A percentile compares a stretch with the other conserved stretches of the same genome.
These are phyloP conservation scores for Pachycephus smyrnensis DNA, from an alignment of 2,888 invertebrate genomes.

Conservation along the genomic window DNA sequence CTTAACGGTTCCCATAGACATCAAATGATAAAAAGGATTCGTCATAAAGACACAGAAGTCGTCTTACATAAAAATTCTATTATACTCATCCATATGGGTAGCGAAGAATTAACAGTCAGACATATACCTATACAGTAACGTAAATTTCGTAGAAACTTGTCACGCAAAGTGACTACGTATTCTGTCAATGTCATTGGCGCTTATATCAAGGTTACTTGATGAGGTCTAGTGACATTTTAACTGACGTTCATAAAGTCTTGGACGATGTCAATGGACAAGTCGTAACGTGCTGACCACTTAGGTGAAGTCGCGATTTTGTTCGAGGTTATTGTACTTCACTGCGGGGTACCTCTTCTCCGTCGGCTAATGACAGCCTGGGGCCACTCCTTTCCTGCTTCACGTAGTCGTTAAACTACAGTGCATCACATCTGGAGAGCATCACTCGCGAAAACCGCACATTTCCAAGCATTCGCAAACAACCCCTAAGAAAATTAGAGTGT, in stretches of 20 bases:
- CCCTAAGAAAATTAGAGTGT: constrained; percentile 39
- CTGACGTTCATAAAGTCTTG: not conserved
- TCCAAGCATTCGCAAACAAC: constrained; percentile 44
- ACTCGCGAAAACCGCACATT: constrained; percentile 45
- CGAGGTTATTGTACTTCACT: constrained; percentile 44
- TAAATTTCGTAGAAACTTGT: not conserved
- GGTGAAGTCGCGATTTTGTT: not conserved
- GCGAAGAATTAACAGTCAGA: not conserved
- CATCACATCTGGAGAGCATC: constrained; percentile 53
- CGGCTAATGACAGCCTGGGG: constrained; percentile 54
- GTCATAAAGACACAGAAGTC: not conserved
- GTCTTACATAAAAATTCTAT: not conserved
- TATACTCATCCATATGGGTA: not conserved
- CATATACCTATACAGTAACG: not conserved
- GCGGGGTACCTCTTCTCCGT: constrained; percentile 49
- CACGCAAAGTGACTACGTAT: not conserved
- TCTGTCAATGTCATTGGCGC: not conserved
- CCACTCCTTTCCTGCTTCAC: constrained; percentile 45
- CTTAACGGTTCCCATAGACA: not conserved
- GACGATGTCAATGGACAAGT: not conserved
- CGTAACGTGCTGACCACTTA: not conserved
- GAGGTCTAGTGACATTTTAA: not conserved
- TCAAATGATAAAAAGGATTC: not conserved
- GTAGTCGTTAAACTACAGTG: constrained; percentile 22
- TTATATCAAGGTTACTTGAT: not conserved